phyloP scores from a whole-genome alignment of 2,888 invertebrate species.

The Phyllotreta striolata region DNA sequence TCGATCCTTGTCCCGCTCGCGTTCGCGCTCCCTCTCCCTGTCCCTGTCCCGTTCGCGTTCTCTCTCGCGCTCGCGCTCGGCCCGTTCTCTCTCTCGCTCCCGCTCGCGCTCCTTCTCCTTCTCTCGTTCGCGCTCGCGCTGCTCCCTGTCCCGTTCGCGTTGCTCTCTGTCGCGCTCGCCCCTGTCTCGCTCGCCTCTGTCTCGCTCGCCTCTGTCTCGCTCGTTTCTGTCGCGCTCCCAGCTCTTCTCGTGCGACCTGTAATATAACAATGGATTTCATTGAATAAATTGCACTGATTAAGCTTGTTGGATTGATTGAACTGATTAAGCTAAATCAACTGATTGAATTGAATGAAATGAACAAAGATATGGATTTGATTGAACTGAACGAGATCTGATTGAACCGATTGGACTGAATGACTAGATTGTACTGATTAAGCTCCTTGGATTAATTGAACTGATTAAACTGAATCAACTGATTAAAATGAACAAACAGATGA shows the following conservation, averaged over 20 bases:
- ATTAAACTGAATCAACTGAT: not conserved
- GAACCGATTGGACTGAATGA: not conserved
- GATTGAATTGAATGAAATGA: not conserved
- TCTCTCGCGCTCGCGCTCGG: conserved; percentile 59
- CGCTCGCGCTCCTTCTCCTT: conserved; percentile 61
- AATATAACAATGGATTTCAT: too few species aligned
- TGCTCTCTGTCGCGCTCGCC: conserved; percentile 62
- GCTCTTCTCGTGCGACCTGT: conserved; percentile 59
- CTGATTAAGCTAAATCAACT: not conserved
- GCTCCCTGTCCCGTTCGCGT: conserved; percentile 61
- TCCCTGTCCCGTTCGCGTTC: conserved; percentile 62
- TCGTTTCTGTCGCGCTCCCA: conserved; percentile 58
- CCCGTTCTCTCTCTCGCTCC: conserved; percentile 62
- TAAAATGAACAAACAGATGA: too few species aligned
- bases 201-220: conserved; percentile 43
- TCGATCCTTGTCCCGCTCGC: conserved; percentile 68
- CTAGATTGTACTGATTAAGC: not conserved
- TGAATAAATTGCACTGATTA: too few species aligned
- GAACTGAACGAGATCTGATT: not conserved
- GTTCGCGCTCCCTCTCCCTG: conserved; percentile 69
- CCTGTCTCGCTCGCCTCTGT: conserved; percentile 50
- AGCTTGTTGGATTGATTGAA: too few species aligned
- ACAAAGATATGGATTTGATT: too few species aligned
- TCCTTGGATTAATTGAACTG: too few species aligned
- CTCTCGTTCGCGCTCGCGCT: conserved; percentile 60